These are phyloP conservation scores for Garra rufa DNA, from an alignment of 2,113 vertebrate genomes.

Conservation along the genomic window DNA sequence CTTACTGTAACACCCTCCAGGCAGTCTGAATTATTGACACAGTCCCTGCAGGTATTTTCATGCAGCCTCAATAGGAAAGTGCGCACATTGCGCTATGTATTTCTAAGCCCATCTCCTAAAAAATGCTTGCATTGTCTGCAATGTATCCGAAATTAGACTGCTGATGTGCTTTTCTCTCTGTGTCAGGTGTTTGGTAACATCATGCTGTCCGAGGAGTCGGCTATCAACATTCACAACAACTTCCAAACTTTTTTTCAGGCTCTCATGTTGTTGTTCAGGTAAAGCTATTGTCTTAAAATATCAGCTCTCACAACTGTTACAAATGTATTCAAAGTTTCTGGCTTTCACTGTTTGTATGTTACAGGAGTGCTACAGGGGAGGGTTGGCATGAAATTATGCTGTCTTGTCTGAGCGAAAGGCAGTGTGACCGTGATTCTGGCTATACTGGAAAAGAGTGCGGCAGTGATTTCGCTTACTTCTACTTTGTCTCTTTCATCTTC, in stretches of 20 bases:
- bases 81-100: constrained; percentile 22
- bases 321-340: neutral
- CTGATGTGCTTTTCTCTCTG: constrained; percentile 39
- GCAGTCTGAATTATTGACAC: constrained; percentile 62
- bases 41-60: constrained; percentile 46
- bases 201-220: constrained; percentile 82
- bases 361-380: constrained; percentile 95
- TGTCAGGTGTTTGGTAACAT: constrained; percentile 97
- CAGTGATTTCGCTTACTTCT: constrained; percentile 97
- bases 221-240: constrained; percentile 95
- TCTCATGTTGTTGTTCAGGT: constrained; percentile 96
- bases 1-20: constrained; percentile 49
- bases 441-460: constrained; percentile 85
- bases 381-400: constrained; percentile 99
- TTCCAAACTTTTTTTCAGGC: constrained; percentile 95
- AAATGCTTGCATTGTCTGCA: neutral
- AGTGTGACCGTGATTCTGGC: constrained; percentile 82
- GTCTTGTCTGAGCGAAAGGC: constrained; percentile 84
- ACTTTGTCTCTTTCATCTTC: constrained; percentile 99
- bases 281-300: constrained; percentile 8
- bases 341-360: constrained; percentile 10
- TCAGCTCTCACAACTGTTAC: neutral
- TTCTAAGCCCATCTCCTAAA: neutral
- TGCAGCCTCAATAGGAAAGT: constrained; percentile 9
- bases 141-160: neutral